Base-by-base conservation (phyloP, 2,888 invertebrate species). In the Ectemnius lituratus region DNA sequence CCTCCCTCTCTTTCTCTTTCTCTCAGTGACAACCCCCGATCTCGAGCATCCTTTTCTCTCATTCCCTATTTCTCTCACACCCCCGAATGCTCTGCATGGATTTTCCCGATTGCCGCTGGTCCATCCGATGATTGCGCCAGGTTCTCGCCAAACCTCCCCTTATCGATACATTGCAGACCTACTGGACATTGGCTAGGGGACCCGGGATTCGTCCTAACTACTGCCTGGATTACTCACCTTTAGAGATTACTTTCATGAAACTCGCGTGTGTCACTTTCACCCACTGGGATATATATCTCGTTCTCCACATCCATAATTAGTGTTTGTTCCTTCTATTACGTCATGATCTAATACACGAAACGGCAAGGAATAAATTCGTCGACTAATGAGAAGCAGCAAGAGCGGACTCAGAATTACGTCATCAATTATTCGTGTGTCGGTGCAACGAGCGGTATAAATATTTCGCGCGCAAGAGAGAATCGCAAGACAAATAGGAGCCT, bases 401-500 rank as follows among this genome's bases (percentile, higher is more conserved):
- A 56, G 60, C 18, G 49, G 59, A 18, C 11, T 57, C 4, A 46
- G 47, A 57, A 70, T 47, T 37, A 37, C 16, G 57, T 18, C 47
- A 60, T 58, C 45, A 49, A 49, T 61, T 60, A 45, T 64, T 14
- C 52, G 37, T 37, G 37, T 52, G 52, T 5, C 52, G 52, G 52
- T 16, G 52, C 13, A 16, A 13, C 52, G 52, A 52, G 68, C 28
- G 64, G 60, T 67, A 74, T 84, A 81, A 84, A 84, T 75, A 80
- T 84, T 73, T 76, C 78, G 76, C 73, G 78, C 69, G 68, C 58
- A 66, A 80, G 76, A 76, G 75, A 5, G 52, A 52, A 52, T 69
- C 71, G 73, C 69, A 78, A 78, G 80, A 81, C 82, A 83, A 84
- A 85, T 78, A 80, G 76, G 70, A 72, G 75, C 75, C 72, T 71